Conservation (phyloP, 2,888 invertebrate genomes). For the Tetrapedia diversipes region DNA sequence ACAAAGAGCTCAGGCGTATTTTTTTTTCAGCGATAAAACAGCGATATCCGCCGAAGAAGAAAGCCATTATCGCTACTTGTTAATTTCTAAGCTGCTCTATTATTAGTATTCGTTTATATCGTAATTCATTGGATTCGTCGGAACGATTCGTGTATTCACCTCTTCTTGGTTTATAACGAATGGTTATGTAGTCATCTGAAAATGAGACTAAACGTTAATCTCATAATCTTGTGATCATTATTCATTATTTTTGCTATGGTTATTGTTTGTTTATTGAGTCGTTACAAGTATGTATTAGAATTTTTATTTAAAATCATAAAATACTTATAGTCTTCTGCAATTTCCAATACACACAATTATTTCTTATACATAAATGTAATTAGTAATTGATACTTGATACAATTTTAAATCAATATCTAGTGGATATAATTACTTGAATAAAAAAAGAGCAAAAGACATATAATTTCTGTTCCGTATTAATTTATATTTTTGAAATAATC, state of each 20-base stretch:
- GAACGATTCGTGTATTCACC: constrained; percentile 88
- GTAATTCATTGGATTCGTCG: constrained; percentile 47
- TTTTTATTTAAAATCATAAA: neutral
- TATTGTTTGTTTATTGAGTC: constrained; percentile 9
- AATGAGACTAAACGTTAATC: constrained; percentile 78
- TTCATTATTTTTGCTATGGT: neutral
- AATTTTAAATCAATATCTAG: too few relatives aligned
- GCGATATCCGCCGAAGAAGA: constrained; percentile 36
- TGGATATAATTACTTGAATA: neutral
- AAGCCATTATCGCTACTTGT: constrained; percentile 27
- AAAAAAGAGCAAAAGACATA: neutral
- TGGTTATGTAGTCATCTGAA: constrained; percentile 96
- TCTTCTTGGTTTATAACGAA: constrained; percentile 95
- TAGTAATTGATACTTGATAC: too few relatives aligned
- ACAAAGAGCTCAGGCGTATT: constrained; percentile 6
- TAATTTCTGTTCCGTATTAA: neutral
- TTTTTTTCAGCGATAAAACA: neutral
- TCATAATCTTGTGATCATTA: neutral
- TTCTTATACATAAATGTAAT: too few relatives aligned
- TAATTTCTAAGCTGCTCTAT: constrained; percentile 40
- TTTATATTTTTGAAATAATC: too few relatives aligned
- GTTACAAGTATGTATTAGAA: neutral
- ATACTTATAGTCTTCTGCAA: too few relatives aligned
- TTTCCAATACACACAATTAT: too few relatives aligned
- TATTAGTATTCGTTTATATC: constrained; percentile 49